Conservation (phyloP, 2,113 vertebrate species). For the Trematocara variabile region DNA sequence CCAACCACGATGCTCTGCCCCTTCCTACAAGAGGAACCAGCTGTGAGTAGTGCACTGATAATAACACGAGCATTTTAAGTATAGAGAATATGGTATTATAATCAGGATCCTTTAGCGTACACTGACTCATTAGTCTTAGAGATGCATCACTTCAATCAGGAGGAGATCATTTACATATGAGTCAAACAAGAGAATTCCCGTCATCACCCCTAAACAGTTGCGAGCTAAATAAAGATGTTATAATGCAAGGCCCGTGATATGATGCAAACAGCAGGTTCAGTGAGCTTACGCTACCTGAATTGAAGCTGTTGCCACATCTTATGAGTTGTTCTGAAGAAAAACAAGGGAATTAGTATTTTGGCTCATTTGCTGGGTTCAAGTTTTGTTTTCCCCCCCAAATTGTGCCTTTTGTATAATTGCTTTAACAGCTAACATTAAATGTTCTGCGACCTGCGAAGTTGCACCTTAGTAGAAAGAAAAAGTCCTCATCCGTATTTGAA, state of each 20-base stretch:
- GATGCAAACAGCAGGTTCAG: neutral
- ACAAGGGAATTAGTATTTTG: neutral
- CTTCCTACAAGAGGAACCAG: neutral
- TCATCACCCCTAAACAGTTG: neutral
- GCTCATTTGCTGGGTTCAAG: neutral
- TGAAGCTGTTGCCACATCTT: neutral
- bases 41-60: neutral
- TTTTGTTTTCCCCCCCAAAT: fast-evolving
- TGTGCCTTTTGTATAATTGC: neutral
- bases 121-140: neutral
- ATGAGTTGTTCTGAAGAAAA: neutral
- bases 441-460: fast-evolving
- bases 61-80: neutral
- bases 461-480: neutral
- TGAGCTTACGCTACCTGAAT: neutral
- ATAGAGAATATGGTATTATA: neutral
- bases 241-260: neutral
- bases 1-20: neutral
- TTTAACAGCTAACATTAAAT: neutral
- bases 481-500: fast-evolving
- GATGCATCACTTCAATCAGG: neutral
- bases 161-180: neutral
- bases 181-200: neutral
- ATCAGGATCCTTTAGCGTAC: neutral
- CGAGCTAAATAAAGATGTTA: neutral